Percentiles rank a stretch among this genome's conserved stretches.
Conservation (phyloP, 2,888 invertebrate species). For the Actias luna region DNA sequence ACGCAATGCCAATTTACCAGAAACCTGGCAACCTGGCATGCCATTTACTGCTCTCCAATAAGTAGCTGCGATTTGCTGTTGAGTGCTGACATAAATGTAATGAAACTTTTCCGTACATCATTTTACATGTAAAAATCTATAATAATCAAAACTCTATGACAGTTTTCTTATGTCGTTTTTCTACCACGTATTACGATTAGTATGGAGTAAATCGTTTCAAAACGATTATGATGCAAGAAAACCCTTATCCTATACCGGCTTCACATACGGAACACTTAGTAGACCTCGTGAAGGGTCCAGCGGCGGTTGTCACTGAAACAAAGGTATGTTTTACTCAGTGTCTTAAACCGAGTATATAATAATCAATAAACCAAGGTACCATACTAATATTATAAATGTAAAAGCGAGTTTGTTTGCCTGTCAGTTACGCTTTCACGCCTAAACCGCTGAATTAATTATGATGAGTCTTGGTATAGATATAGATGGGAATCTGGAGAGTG, state of each 20-base stretch:
- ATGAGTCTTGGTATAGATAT: no score
- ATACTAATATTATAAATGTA: no score
- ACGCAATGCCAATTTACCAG: no score
- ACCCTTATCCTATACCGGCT: constrained; percentile 40
- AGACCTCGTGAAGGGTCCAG: constrained; percentile 28
- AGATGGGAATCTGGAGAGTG: no score
- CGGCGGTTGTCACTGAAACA: constrained; percentile 20
- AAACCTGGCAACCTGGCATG: no score
- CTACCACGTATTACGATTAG: background rate
- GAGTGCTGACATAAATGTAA: no score
- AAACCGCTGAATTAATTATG: no score
- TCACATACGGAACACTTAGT: constrained; percentile 27
- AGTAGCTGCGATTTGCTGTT: no score
- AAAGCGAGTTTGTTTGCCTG: no score
- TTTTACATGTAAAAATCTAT: background rate
- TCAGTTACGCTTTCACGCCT: no score
- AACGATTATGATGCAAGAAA: constrained; percentile 2
- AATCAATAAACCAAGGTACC: background rate
- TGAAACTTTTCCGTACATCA: background rate
- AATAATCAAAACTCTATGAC: background rate
- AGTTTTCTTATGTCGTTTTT: background rate
- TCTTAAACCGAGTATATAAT: no score
- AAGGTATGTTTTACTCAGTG: constrained; percentile 25
- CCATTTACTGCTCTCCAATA: no score
- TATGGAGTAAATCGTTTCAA: background rate